phyloP scores from a whole-genome alignment of 2,797 vertebrate species.

The Ceryle rudis region DNA sequence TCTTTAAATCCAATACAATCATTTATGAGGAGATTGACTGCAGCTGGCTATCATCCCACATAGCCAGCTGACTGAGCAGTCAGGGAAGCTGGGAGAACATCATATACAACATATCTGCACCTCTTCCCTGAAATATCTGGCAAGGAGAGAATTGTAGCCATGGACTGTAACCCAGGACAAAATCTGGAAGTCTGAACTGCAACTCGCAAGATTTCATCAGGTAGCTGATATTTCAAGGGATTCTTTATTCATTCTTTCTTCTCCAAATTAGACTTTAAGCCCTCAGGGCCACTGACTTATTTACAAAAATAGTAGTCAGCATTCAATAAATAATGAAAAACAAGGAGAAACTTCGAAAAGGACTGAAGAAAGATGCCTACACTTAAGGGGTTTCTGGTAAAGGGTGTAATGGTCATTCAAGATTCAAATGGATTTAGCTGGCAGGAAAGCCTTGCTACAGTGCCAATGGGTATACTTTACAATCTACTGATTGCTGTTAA shows the following conservation, averaged over 20 bases:
- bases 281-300: neutral
- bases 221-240: neutral
- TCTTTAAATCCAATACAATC: slow-evolving; percentile 44
- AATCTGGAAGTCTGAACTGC: neutral
- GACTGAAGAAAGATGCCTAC: slow-evolving; percentile 7
- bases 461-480: neutral
- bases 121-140: neutral
- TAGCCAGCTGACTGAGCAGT: neutral
- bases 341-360: slow-evolving; percentile 5
- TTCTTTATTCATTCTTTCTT: neutral
- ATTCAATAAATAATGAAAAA: slow-evolving; percentile 14
- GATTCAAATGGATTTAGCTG: neutral
- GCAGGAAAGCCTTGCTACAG: neutral
- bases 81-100: neutral
- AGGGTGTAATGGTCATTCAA: neutral
- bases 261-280: neutral
- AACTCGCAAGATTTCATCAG: neutral
- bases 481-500: slow-evolving; percentile 9
- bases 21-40: slow-evolving; percentile 34
- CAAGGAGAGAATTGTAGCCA: neutral
- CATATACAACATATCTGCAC: neutral
- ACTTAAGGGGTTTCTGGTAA: neutral
- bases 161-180: neutral
- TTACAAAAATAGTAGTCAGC: neutral
- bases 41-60: slow-evolving; percentile 18